Percentiles rank a stretch among this genome's conserved stretches.
Conservation (phyloP, 2,113 vertebrate species). For the Petromus typicus region DNA sequence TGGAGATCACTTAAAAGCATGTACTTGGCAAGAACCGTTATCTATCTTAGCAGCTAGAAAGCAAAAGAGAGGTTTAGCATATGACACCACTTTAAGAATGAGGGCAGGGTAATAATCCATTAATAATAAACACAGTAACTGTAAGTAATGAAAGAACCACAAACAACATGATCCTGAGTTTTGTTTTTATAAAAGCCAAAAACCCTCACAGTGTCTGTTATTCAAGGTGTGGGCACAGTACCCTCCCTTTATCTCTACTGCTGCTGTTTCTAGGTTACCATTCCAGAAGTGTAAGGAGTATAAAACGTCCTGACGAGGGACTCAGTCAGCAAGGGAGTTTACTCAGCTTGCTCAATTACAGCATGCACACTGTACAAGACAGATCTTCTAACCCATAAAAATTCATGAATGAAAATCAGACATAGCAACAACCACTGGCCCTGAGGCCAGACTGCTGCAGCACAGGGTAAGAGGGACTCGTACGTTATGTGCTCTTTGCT, state of each 20-base stretch:
- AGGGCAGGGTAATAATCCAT: not conserved
- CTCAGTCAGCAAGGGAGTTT: not conserved
- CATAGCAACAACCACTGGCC: not conserved
- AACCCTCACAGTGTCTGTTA: slow-evolving; percentile 1
- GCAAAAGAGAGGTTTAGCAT: slow-evolving; percentile 74
- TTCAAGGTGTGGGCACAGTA: not conserved
- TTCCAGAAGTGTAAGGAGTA: not conserved
- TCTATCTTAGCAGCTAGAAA: slow-evolving; percentile 75
- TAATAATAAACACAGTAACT: not conserved
- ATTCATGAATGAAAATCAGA: not conserved
- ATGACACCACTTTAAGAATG: slow-evolving; percentile 30
- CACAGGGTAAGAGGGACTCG: not conserved
- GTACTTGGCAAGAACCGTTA: slow-evolving; percentile 58
- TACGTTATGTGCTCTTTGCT: not conserved
- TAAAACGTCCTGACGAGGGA: not conserved
- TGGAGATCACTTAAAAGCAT: slow-evolving; percentile 53
- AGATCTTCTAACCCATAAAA: slow-evolving; percentile 13
- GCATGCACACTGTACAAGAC: not conserved
- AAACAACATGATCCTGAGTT: not conserved
- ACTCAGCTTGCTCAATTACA: not conserved
- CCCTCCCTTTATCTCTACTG: not conserved
- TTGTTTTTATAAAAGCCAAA: slow-evolving; percentile 20
- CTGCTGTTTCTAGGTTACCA: not conserved
- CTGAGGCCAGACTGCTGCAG: not conserved
- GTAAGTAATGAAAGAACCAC: not conserved